Evolutionary conservation across 2,797 vertebrate genomes (phyloP).

Genomic region (Uromys caudimaculatus): DNA sequence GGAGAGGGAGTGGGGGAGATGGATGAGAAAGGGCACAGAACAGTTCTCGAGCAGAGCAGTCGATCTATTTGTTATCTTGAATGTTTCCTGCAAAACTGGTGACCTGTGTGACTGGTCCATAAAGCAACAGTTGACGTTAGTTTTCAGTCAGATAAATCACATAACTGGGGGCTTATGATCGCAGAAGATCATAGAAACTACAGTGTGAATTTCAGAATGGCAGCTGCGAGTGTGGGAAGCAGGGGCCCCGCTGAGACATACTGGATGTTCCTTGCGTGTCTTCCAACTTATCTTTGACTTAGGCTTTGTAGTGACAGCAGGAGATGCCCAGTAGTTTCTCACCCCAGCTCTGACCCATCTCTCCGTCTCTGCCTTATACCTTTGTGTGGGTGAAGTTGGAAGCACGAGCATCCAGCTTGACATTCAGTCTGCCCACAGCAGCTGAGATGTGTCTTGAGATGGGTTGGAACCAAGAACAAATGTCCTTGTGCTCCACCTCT

Average conservation of each 20-base stretch:
- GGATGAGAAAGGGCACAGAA: background rate
- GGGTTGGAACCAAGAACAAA: background rate
- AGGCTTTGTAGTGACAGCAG: background rate
- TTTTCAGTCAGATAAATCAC: background rate
- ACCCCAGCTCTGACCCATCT: background rate
- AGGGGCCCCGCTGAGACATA: background rate
- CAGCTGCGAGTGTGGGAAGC: background rate
- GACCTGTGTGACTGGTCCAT: background rate
- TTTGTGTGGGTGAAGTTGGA: background rate
- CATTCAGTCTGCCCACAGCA: background rate
- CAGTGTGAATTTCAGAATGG: background rate
- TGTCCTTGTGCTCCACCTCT: no score
- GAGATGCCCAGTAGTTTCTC: no score
- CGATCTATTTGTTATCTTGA: background rate
- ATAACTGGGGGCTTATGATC: background rate
- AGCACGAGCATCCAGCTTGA: background rate
- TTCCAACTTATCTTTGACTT: background rate
- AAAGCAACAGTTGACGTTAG: no score
- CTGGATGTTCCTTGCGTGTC: background rate
- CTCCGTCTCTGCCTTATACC: no score
- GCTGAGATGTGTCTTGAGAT: background rate
- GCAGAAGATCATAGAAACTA: background rate
- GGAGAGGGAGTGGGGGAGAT: background rate
- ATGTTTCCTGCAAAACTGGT: background rate
- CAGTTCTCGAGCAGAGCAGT: rapidly evolving